Evolutionary conservation across 2,797 vertebrate genomes (phyloP), one percentile per base, ranked within the genome.

Genomic region (Chaetodon trifasciatus): DNA sequence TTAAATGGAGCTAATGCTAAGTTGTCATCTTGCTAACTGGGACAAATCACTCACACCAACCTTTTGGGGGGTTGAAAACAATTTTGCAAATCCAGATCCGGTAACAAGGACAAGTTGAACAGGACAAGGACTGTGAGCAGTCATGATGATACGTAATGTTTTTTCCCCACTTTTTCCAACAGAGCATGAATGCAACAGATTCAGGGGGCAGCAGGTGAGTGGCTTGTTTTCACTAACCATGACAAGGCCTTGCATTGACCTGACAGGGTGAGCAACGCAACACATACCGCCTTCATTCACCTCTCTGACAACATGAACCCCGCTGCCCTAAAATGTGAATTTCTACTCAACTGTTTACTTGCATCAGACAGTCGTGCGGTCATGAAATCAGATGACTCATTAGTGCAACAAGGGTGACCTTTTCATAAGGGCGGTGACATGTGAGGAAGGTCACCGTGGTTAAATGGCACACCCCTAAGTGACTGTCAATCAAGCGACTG

Each of bases 391-490:
- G 88, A 92, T 87, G 92, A 93, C 88, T 95, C 92, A 94, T 95
- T 95, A 95, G 91, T 76, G 90, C 92, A 90, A 91, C 93, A 77
- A 87, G 91, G 83, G 84, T 93, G 94, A 96, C 95, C 95, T 96
- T 96, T 95, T 95, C 94, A 95, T 79, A 44, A 89, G 83, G 91
- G 81, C 68, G 47, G 85, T 95, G 94, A 95, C 94, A 94, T 90
- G 88, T 86, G 90, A 66, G 90, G 93, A 94, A 94, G 93, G 93
- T 95, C 94, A 91, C 74, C 23, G 86, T 79, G 88, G 86, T 85
- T 92, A 92, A 94, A 93, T 95, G 95, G 92, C 95, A 93, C 89
- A 85, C 87, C 84, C 89, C 88, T 90, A 87, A 94, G 90, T 92
- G 94, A 81, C 92, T 94, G 95, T 94, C 95, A 95, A 88, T 95